Evolutionary conservation across 2,888 invertebrate species (phyloP).

Genomic region (Gymnoscelis rufifasciata): DNA sequence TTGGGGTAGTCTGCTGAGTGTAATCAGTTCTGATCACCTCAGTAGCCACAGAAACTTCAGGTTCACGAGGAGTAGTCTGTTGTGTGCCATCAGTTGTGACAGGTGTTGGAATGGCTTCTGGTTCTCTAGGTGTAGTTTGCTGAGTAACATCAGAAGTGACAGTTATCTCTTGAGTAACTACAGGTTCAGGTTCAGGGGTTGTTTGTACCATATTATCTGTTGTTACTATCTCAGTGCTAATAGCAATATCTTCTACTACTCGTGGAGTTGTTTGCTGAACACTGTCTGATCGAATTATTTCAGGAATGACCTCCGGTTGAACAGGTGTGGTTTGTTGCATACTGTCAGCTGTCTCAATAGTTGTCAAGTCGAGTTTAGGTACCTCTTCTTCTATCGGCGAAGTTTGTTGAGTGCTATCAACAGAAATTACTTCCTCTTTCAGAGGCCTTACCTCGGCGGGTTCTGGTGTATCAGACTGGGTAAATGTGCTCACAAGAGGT

Average conservation of each 20-base stretch:
- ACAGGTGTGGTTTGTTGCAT: conserved; percentile 53
- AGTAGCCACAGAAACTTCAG: not conserved
- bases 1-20: conserved; percentile 38
- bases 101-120: conserved; percentile 5
- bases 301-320: conserved; percentile 22
- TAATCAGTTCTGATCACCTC: conserved; percentile 3
- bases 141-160: conserved; percentile 21
- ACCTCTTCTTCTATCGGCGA: conserved; percentile 42
- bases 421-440: conserved; percentile 35
- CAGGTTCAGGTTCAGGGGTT: conserved; percentile 12
- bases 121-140: conserved; percentile 22
- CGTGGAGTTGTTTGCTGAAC: conserved; percentile 17
- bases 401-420: conserved; percentile 47
- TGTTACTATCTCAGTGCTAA: conserved; percentile 24
- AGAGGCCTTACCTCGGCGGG: conserved; percentile 22
- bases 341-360: conserved; percentile 37
- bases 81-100: conserved; percentile 3
- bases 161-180: conserved; percentile 1
- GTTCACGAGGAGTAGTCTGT: conserved; percentile 11
- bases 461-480: conserved; percentile 63
- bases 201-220: conserved; percentile 31
- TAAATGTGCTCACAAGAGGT: conserved; percentile 52
- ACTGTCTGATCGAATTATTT: conserved; percentile 28
- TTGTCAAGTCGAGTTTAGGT: conserved; percentile 29
- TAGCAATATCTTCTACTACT: conserved; percentile 10